A percentile compares a stretch with the other conserved stretches of the same genome.
Conservation (phyloP, 2,113 vertebrate genomes). For the Cacatua alba region DNA sequence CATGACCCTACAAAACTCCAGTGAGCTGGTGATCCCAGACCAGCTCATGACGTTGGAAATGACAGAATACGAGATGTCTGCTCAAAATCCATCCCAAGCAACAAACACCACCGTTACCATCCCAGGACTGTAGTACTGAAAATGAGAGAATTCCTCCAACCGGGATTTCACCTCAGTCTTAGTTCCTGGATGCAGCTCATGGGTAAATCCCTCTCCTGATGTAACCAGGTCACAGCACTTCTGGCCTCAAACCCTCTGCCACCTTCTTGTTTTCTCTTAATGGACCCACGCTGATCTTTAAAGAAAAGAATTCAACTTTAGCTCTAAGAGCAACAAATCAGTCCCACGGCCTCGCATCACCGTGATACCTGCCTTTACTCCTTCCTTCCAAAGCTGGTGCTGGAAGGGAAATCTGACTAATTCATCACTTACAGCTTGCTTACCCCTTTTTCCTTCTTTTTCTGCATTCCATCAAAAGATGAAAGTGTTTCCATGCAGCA, state of each 20-base stretch:
- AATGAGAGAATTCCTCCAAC: not conserved
- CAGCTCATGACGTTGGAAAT: not conserved
- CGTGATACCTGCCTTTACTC: not conserved
- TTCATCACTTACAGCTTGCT: not conserved
- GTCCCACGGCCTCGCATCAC: not conserved
- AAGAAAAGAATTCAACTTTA: not conserved
- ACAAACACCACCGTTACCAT: not conserved
- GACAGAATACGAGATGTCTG: fast-evolving
- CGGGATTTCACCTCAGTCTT: not conserved
- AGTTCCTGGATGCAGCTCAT: not conserved
- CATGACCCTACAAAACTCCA: not conserved
- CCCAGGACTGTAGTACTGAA: not conserved
- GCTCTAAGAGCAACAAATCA: not conserved
- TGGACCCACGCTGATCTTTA: not conserved
- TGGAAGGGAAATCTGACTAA: not conserved
- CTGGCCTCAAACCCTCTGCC: not conserved
- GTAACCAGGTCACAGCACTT: not conserved
- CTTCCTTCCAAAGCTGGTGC: not conserved
- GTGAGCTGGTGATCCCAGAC: not conserved
- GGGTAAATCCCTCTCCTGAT: not conserved
- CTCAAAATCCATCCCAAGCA: fast-evolving
- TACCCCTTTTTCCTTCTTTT: not conserved
- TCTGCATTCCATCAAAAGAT: not conserved
- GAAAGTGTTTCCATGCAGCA: not conserved
- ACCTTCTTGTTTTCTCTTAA: not conserved